Evolutionary conservation across 2,888 invertebrate species (phyloP), one percentile per base, ranked within the genome.

Genomic region (Keiferia lycopersicella): DNA sequence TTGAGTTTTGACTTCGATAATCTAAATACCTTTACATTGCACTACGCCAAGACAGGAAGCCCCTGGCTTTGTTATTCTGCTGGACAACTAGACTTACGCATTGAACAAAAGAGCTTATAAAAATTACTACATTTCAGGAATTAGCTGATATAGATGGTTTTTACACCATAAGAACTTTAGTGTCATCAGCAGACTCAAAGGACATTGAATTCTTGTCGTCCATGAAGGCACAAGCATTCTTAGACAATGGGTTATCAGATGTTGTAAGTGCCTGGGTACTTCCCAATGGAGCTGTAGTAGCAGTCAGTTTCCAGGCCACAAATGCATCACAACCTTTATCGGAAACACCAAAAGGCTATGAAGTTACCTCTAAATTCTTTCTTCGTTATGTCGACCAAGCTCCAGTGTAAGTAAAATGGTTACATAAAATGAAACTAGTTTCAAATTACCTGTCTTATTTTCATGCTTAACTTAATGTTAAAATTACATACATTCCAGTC

Each of bases 361-460:
- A 80, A 68, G 95, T 97, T 83, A 95, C 95, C 68, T 97, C 97
- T 0, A 95, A 94, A 72, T 95, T 98, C 38, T 94, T 95, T 73
- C 93, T 98, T 0, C 94, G 95, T 70, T 95, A 96, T 77, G 94
- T 96, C 57, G 96, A 97, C 77, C 92, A 94, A 71, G 98, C 97
- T 10, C 97, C 98, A 62, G 92, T 95, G 94, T 90, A 86, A 77
- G 88, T 84, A 59, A 14, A 50, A 64, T n/a, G 34, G n/a, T n/a
- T n/a, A n/a, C n/a, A n/a, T n/a, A n/a, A n/a, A n/a, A n/a, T n/a
- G n/a, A n/a, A n/a, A n/a, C n/a, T n/a, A n/a, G n/a, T n/a, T n/a
- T n/a, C n/a, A n/a, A n/a, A n/a, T n/a, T n/a, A n/a, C n/a, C n/a
- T n/a, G n/a, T n/a, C n/a, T n/a, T n/a, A n/a, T n/a, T n/a, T n/a